Evolutionary conservation across 2,113 vertebrate genomes (phyloP).

Genomic region (Glareola pratincola): DNA sequence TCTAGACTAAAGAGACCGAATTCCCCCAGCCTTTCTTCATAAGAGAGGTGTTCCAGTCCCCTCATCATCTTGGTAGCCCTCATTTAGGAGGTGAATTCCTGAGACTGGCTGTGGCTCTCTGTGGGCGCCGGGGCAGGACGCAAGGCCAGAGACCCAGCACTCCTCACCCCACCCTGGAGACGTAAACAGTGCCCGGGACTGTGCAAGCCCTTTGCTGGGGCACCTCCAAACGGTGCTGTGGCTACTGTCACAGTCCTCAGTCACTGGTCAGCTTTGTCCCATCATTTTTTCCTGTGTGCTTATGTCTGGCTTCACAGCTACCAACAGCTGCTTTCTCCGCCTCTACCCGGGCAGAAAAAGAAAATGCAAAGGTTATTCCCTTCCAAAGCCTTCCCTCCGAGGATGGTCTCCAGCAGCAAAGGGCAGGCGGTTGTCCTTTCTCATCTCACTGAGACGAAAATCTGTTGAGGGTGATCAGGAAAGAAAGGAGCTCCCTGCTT

Average conservation of each 20-base stretch:
- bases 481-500: neutral
- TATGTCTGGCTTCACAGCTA: neutral
- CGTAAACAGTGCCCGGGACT: neutral
- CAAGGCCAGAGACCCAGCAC: neutral
- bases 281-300: neutral
- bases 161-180: neutral
- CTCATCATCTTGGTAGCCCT: too few species aligned
- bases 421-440: neutral
- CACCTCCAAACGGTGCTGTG: neutral
- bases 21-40: too few species aligned
- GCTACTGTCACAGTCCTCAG: neutral
- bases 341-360: neutral
- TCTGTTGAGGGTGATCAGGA: neutral
- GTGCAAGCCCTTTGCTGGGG: neutral
- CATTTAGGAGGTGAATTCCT: neutral
- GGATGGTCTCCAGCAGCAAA: neutral
- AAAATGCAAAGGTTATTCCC: neutral
- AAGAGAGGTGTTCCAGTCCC: too few species aligned
- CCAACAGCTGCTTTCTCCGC: neutral
- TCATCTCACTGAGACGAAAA: neutral
- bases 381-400: neutral
- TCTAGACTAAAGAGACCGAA: too few species aligned
- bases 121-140: fast-evolving
- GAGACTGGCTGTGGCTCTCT: neutral
- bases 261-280: neutral